These are phyloP conservation scores for Helleia helle DNA, from an alignment of 2,888 invertebrate genomes.

Conservation along the genomic window DNA sequence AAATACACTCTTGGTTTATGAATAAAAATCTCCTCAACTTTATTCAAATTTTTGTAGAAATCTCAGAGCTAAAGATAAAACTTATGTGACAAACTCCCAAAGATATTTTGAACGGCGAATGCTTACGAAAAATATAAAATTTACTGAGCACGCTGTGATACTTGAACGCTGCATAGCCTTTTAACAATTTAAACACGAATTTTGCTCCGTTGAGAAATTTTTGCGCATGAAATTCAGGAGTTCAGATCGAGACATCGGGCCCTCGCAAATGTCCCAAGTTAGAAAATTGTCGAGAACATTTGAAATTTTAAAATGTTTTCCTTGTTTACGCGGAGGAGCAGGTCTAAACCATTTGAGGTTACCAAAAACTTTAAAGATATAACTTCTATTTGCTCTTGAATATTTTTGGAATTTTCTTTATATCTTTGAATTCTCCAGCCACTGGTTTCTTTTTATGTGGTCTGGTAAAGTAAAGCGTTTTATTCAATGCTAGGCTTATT, in stretches of 20 bases:
- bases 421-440: not conserved
- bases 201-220: conserved; percentile 37
- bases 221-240: conserved; percentile 47
- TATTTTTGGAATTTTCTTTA: not conserved
- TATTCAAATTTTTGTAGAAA: conserved; percentile 6
- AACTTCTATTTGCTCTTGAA: not conserved
- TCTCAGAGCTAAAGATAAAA: conserved; percentile 14
- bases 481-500: too few species aligned
- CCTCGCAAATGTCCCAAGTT: conserved; percentile 20
- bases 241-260: conserved; percentile 19
- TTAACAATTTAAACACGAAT: conserved; percentile 59
- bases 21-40: too few species aligned
- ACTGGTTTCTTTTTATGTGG: too few species aligned
- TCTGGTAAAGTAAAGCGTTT: too few species aligned
- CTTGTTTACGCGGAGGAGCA: conserved; percentile 6
- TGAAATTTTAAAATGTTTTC: conserved; percentile 18
- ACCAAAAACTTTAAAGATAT: conserved; percentile 3
- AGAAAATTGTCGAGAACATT: conserved; percentile 19
- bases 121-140: conserved; percentile 21
- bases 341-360: conserved; percentile 8
- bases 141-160: conserved; percentile 24
- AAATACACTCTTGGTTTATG: too few species aligned
- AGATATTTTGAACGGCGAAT: conserved; percentile 21
- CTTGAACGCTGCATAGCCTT: conserved; percentile 28
- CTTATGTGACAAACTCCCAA: conserved; percentile 15